Base-by-base conservation (phyloP, 1,140 invertebrate genomes). In the Drosophila simulans region DNA sequence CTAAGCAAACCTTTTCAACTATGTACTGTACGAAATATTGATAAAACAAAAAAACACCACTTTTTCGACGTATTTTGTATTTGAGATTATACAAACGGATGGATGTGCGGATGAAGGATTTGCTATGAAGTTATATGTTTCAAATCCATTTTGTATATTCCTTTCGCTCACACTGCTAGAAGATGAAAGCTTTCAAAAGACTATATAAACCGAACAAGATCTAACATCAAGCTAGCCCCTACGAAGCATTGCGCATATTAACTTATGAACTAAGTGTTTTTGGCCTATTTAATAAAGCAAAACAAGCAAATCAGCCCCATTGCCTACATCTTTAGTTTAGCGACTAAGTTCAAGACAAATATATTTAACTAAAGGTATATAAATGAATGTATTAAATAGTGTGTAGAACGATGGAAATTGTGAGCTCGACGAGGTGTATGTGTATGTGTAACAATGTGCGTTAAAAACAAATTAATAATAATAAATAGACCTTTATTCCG, bases 31-130 rank as follows among this genome's bases (percentile, higher is more conserved):
- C 74, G 64, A 59, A 62, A 80, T 64, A 72, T 45, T 64, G 73
- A 78, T 75, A 60, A 82, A 46, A 35, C 65, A 27, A 5, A 34
- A 5, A 39, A 31, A 31, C 62, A 59, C 52, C 63, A 60, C 62
- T 78, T 89, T 89, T 89, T 89, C 80, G 77, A 90, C 78, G 80
- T 80, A 80, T 89, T 89, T 84, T 90, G 62, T 89, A 90, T 73
- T 89, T 52, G 64, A 80, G 76, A 88, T 77, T 85, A 81, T 85
- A 85, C 81, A 82, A 82, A 49, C 15, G 56, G 46, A 27, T 12
- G 56, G 46, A 27, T 12, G 37, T 5, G 52, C 20, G 25, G n/a
- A 27, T 8, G 42, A 71, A 35, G 64, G 53, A 78, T 83, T 83
- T 83, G 80, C 80, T 74, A 80, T 35, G 45, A 65, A 80, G 40